Conservation (phyloP, 2,797 vertebrate genomes). For the Alexandromys oeconomus region DNA sequence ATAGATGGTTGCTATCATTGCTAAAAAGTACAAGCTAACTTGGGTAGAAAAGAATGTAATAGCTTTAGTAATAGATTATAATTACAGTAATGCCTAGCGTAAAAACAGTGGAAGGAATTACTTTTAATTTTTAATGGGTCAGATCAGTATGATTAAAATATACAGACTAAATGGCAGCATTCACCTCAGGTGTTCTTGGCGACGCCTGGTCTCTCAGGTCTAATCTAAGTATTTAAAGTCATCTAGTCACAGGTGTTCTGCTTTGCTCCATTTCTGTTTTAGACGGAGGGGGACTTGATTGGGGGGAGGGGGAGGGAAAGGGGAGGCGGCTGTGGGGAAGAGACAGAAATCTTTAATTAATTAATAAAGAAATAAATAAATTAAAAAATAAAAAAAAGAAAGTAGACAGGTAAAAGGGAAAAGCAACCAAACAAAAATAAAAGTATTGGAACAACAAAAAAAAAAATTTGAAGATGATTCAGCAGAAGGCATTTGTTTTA, state of each 20-base stretch:
- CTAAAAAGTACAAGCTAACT: constrained; percentile 70
- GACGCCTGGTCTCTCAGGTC: background rate
- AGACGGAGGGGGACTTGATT: too few relatives aligned
- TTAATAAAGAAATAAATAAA: too few relatives aligned
- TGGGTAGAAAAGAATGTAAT: constrained; percentile 68
- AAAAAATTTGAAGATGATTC: constrained; percentile 27
- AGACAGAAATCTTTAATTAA: too few relatives aligned
- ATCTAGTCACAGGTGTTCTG: background rate
- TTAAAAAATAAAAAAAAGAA: too few relatives aligned
- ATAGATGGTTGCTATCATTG: constrained; percentile 64
- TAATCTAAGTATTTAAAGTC: constrained; percentile 20
- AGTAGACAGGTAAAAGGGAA: too few relatives aligned
- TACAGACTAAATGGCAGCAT: constrained; percentile 28
- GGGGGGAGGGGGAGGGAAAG: too few relatives aligned
- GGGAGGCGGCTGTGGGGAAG: too few relatives aligned
- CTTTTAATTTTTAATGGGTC: constrained; percentile 64
- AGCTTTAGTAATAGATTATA: constrained; percentile 68
- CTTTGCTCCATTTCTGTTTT: background rate
- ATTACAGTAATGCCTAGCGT: constrained; percentile 67
- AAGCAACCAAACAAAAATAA: too few relatives aligned
- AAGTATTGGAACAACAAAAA: too few relatives aligned
- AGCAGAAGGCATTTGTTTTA: background rate
- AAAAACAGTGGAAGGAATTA: constrained; percentile 66
- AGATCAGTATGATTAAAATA: constrained; percentile 68
- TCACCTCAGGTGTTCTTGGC: background rate